Base-by-base conservation (phyloP, 2,888 invertebrate genomes). In the Caprella mutica region DNA sequence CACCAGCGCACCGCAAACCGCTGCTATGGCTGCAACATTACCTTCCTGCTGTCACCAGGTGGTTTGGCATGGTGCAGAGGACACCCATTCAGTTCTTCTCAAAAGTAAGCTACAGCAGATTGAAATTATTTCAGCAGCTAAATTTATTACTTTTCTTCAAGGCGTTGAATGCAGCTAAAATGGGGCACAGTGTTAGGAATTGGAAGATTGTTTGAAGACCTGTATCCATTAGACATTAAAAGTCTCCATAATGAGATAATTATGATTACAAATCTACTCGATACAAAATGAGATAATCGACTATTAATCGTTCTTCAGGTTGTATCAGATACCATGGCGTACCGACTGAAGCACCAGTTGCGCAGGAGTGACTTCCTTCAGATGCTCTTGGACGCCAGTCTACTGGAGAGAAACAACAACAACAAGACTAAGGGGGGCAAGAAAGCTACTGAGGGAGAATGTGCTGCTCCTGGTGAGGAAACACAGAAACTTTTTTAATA, bases 41-140 rank as follows among this genome's bases (percentile, higher is more conserved):
- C n/a, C 52, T 51, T 43, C 64, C 64, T 2, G 60, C 60, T 6
- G 53, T 64, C 35, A 57, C 60, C n/a, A 58, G 52, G 27, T 27
- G 24, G 3, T 51, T 64, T 24, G 53, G 58, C 27, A 56, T 64
- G 12, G 35, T 64, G 23, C 56, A 60, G 44, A 33, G 58, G 26
- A 57, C 60, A 9, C 64, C 64, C 4, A 60, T 64, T 17, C 53
- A 64, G 27, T 64, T 64, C 44, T 64, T 64, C 51, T 51, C 58
- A 6, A 64, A 64, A 58, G 63, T 59, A 43, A 29, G 12, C 35
- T 35, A 9, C n/a, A 35, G 35, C 35, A 35, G 35, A 9, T n/a
- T 12, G n/a, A 9, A 35, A n/a, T 35, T 35, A 35, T 9, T n/a
- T n/a, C 9, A n/a, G 35, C 35, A 35, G n/a, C 35, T n/a, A 35